Base-by-base conservation (phyloP, 2,888 invertebrate species). In the Euplexia lucipara region DNA sequence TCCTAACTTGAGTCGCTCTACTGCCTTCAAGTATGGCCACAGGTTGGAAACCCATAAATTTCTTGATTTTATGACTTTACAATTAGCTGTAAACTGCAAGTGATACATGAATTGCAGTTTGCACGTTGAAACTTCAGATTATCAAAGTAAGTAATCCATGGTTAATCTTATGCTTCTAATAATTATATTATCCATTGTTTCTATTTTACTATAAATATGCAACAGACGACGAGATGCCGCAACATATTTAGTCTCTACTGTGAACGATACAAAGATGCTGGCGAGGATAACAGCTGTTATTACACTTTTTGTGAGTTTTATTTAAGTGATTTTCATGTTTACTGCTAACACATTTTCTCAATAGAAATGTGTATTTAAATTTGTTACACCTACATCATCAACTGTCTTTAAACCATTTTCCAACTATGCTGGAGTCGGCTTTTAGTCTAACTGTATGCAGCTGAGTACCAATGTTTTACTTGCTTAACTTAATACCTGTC, bases 161-260 rank as follows among this genome's bases (percentile, higher is more conserved):
- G 22, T 20, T 26, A 34, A 64, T 64, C 26, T 3, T 2, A 10
- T 22, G 20, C 18, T 34, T 34, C 22, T 62, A 26, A 39, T n/a
- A 18, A 30, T 49, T 63, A 12, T 63, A 63, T 10, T 16, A 26
- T n/a, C 48, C 41, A 63, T 63, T 63, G 63, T 62, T 48, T 34
- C 47, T 41, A 6, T 34, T 63, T 34, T 20, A 26, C 26, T 63
- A 63, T 63, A 41, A 34, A 63, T 61, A 18, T 62, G 22, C 14
- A 39, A 39, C 32, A 32, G 3, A 32, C 16, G 6, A 16, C 16
- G 6, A 16, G 14, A 32, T 47, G 14, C 6, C 14, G 39, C n/a
- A 18, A n/a, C 14, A 10, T 20, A 26, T 47, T 22, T 0, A 22
- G 14, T 32, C 18, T 42, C 34, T 30, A 4, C 20, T 20, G 26